phyloP scores from a whole-genome alignment of 2,797 vertebrate genomes.

The Thaleichthys pacificus region DNA sequence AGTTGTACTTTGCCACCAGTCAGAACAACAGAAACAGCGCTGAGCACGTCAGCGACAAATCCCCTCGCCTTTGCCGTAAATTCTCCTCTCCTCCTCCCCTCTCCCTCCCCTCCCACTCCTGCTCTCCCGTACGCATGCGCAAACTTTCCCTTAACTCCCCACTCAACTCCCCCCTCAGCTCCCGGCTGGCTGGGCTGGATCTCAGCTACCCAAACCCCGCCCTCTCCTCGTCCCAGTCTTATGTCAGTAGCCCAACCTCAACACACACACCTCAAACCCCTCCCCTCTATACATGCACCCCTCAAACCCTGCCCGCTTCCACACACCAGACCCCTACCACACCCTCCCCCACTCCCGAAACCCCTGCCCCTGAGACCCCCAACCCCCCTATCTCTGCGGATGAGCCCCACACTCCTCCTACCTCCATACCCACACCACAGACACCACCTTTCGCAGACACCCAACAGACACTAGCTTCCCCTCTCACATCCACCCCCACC shows the following conservation, averaged over 20 bases:
- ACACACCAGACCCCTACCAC: no score
- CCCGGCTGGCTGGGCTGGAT: slow-evolving; percentile 84
- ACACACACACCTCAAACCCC: slow-evolving; percentile 63
- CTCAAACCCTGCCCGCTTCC: slow-evolving; percentile 44
- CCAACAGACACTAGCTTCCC: slow-evolving; percentile 36
- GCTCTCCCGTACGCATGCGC: slow-evolving; percentile 88
- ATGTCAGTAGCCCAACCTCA: slow-evolving; percentile 83
- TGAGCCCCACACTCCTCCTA: no score
- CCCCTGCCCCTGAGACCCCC: slow-evolving; percentile 76
- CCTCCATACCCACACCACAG: no score
- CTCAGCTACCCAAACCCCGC: slow-evolving; percentile 73
- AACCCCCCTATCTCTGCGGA: slow-evolving; percentile 45
- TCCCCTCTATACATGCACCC: slow-evolving; percentile 61
- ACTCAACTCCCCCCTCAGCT: slow-evolving; percentile 86
- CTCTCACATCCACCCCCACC: neutral
- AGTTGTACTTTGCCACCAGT: slow-evolving; percentile 93
- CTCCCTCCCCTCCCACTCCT: slow-evolving; percentile 85
- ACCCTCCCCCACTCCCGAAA: slow-evolving; percentile 60
- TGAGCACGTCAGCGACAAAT: slow-evolving; percentile 86
- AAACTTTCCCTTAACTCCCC: slow-evolving; percentile 94
- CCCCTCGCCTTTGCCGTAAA: slow-evolving; percentile 92
- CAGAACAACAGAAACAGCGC: slow-evolving; percentile 83
- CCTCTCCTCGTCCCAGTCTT: slow-evolving; percentile 78
- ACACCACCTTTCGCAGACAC: no score
- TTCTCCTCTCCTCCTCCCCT: slow-evolving; percentile 94